Conservation (phyloP, 2,113 vertebrate species). For the Jacana jacana region DNA sequence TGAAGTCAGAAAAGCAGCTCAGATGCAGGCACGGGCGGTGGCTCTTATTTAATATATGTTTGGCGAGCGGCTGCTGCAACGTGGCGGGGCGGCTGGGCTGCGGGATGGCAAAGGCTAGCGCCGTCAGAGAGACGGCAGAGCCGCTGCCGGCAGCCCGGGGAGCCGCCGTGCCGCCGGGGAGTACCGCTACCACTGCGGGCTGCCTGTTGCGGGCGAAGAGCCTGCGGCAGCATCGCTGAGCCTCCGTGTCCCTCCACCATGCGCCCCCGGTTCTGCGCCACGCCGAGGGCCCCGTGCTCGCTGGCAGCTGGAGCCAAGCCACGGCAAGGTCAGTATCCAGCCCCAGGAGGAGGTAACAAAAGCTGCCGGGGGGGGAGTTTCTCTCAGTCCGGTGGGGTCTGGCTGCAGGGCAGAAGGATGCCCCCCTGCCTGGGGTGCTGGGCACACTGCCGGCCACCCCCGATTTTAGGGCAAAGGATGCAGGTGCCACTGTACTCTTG, state of each 20-base stretch:
- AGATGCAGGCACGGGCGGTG: neutral
- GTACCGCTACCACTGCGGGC: neutral
- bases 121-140: neutral
- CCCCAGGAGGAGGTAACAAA: neutral
- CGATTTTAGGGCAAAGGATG: neutral
- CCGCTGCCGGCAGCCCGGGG: neutral
- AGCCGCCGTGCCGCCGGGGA: neutral
- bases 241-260: neutral
- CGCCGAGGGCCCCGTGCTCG: neutral
- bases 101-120: neutral
- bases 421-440: neutral
- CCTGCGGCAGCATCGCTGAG: neutral
- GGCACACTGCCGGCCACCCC: neutral
- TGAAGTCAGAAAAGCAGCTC: neutral
- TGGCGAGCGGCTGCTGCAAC: neutral
- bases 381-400: neutral
- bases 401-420: neutral
- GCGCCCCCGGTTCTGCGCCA: neutral
- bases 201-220: accelerated
- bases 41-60: neutral
- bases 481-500: neutral
- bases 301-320: neutral
- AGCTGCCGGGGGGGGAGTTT: neutral
- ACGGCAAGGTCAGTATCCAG: neutral
- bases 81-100: neutral